These are phyloP conservation scores for Scrobipalpa atriplicella DNA, from an alignment of 2,888 invertebrate genomes.

Conservation along the genomic window DNA sequence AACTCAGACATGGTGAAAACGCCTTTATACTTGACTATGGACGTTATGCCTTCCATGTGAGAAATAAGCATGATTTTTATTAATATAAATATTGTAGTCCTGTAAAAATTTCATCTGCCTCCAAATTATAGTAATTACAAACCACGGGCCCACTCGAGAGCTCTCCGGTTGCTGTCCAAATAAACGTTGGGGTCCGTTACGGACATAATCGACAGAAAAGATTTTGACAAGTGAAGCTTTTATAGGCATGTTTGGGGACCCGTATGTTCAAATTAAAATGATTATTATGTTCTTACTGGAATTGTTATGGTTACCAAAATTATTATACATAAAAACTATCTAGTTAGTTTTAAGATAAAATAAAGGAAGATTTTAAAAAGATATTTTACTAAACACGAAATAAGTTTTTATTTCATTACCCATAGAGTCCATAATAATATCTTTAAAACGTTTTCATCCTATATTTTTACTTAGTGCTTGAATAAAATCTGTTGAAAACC, in stretches of 20 bases:
- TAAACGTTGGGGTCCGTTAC: conserved; percentile 82
- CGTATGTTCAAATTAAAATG: not conserved
- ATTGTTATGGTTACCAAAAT: too few relatives aligned
- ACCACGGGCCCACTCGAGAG: conserved; percentile 73
- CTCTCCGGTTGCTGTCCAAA: conserved; percentile 80
- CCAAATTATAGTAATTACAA: conserved; percentile 81
- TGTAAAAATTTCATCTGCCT: conserved; percentile 63
- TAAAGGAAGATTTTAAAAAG: too few relatives aligned
- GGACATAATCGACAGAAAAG: conserved; percentile 61
- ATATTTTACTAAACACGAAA: too few relatives aligned
- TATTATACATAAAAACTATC: too few relatives aligned
- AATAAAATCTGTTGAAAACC: not conserved
- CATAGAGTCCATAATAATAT: too few relatives aligned
- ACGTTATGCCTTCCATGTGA: not conserved
- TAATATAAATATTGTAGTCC: not conserved
- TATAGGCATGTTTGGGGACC: not conserved
- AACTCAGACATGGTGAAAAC: too few relatives aligned
- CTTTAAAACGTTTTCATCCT: not conserved
- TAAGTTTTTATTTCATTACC: too few relatives aligned
- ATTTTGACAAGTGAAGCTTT: not conserved
- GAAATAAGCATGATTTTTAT: not conserved
- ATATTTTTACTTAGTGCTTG: not conserved
- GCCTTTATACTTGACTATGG: too few relatives aligned
- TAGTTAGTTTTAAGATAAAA: too few relatives aligned
- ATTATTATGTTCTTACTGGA: not conserved